Evolutionary conservation across 1,140 invertebrate genomes (phyloP), one percentile per base, ranked within the genome.

Genomic region (Paracyclopina nana): DNA sequence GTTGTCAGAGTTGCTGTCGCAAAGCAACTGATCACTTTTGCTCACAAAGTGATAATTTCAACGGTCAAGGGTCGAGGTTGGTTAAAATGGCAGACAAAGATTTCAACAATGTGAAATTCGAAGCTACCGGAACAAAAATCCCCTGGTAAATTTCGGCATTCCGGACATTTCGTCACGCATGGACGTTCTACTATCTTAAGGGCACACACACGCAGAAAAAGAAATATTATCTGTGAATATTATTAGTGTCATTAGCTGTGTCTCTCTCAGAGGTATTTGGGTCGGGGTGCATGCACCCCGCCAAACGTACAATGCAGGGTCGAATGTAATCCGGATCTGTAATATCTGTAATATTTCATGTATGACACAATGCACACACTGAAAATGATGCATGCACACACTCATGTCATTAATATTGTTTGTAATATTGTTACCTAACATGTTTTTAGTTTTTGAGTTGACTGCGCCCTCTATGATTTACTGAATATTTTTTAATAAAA

Each of bases 51-150:
- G 14, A 14, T 3, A 24, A 6, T 18, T 45, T 12, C 25, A 45
- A 45, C n/a, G 20, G 25, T n/a, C 20, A 48, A 48, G 45, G 22
- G 45, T 48, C 45, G 45, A 48, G 45, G 45, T 48, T 48, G 45
- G 45, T 48, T 29, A 48, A 48, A 48, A 48, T 48, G 45, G 27
- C 45, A 48, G 45, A 22, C 24, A 20, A n/a, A 44, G 24, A 24
- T 18, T 6, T 18, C 42, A 22, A 18, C 24, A 44, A 14, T 44
- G 24, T 22, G 24, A 4, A 20, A 14, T 20, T 22, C 16, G 24
- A 25, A 12, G 42, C 16, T 25, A 24, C 14, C 43, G n/a, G 24
- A 24, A n/a, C 25, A 24, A 14, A 14, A 45, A 18, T 45, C 14
- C 25, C 24, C 24, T 45, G 25, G 20, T 45, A 24, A 26, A 4